Percentiles rank a stretch among this genome's conserved stretches.
Conservation (phyloP, 2,888 invertebrate genomes). For the Pseudococcus longispinus region DNA sequence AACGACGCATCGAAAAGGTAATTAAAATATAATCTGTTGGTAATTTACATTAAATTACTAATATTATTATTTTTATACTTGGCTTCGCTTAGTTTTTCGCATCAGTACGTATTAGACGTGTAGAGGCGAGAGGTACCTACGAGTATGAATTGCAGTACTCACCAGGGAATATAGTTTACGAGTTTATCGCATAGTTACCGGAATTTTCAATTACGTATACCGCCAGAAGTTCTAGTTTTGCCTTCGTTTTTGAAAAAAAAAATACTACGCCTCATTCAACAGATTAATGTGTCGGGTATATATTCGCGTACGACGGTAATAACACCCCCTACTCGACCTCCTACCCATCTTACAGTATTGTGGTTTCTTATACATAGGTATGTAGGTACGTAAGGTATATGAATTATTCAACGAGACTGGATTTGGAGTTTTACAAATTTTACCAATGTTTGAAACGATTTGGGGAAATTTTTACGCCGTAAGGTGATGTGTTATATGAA, state of each 20-base stretch:
- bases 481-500: neutral
- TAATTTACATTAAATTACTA: neutral
- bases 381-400: neutral
- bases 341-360: neutral
- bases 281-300: constrained; percentile 22
- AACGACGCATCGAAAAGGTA: neutral
- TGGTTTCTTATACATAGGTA: neutral
- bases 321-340: neutral
- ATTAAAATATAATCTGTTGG: neutral
- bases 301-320: neutral
- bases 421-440: neutral
- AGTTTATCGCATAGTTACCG: neutral
- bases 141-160: neutral
- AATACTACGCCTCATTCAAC: constrained; percentile 16
- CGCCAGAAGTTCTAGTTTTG: neutral
- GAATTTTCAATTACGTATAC: constrained; percentile 15
- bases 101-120: neutral
- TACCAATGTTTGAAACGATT: neutral
- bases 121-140: neutral
- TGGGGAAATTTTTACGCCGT: neutral
- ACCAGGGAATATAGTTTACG: neutral
- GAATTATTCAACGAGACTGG: neutral
- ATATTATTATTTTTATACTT: neutral
- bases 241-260: neutral
- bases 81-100: neutral